A percentile compares a stretch with the other conserved stretches of the same genome.
These are phyloP conservation scores for Trachelipus rathkii DNA, from an alignment of 1,140 invertebrate species.

Conservation along the genomic window DNA sequence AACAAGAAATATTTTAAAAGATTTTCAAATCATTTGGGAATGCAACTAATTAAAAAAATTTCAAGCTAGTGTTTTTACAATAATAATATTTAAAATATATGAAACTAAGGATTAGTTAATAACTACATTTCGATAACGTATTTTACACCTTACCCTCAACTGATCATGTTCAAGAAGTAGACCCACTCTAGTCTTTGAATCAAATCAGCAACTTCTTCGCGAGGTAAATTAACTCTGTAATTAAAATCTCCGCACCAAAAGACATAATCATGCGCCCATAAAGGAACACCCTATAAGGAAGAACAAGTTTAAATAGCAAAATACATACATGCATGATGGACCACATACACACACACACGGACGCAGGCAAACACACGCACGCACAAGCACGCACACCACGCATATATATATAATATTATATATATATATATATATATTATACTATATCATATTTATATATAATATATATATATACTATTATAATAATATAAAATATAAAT, in stretches of 20 bases:
- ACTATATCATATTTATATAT: too few relatives aligned
- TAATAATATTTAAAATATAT: not conserved
- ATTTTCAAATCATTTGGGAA: not conserved
- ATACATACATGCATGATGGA: too few relatives aligned
- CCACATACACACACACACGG: too few relatives aligned
- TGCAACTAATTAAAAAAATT: not conserved
- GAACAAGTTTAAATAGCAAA: constrained; percentile 5
- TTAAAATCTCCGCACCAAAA: constrained; percentile 99
- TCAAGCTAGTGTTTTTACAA: not conserved
- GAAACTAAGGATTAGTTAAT: not conserved
- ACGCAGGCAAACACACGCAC: too few relatives aligned
- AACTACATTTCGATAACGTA: not conserved
- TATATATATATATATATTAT: too few relatives aligned
- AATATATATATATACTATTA: too few relatives aligned
- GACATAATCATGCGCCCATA: constrained; percentile 94
- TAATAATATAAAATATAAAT: too few relatives aligned
- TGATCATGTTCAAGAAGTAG: constrained; percentile 84
- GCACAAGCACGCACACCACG: too few relatives aligned
- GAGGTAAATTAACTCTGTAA: constrained; percentile 92
- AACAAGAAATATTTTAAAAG: not conserved
- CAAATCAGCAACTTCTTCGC: constrained; percentile 86
- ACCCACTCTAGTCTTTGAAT: constrained; percentile 73
- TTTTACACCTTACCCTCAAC: constrained; percentile 56
- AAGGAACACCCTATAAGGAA: constrained; percentile 50
- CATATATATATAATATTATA: too few relatives aligned